These are phyloP conservation scores for Syngnathoides biaculeatus DNA, from an alignment of 2,113 vertebrate genomes.

Conservation along the genomic window DNA sequence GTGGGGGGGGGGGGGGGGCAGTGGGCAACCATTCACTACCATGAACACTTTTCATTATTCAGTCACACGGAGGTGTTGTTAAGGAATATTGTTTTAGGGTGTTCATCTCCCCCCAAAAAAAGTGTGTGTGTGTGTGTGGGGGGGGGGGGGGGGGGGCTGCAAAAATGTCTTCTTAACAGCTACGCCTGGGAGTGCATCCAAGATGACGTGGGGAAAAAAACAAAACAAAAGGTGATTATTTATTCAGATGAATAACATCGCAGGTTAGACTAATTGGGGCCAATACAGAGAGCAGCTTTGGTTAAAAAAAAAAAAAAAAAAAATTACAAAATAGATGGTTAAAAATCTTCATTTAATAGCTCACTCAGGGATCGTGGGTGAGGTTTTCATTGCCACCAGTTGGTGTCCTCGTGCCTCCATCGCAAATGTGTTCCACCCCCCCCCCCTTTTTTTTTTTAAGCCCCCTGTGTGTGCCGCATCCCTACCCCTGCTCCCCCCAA, in stretches of 20 bases:
- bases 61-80: too few relatives aligned
- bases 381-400: constrained; percentile 56
- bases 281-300: background rate
- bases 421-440: background rate
- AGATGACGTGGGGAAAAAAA: background rate
- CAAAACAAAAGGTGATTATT: background rate
- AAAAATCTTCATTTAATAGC: background rate
- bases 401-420: constrained; percentile 87
- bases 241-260: background rate
- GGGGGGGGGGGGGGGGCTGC: too few relatives aligned
- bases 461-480: too few relatives aligned
- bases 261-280: background rate
- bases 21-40: too few relatives aligned
- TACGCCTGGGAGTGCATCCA: too few relatives aligned
- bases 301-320: background rate
- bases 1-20: too few relatives aligned
- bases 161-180: too few relatives aligned
- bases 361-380: constrained; percentile 15
- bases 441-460: background rate
- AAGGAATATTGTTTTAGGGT: too few relatives aligned
- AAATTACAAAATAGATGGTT: background rate
- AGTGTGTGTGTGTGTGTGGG: too few relatives aligned
- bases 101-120: too few relatives aligned
- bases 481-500: background rate
- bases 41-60: too few relatives aligned